Base-by-base conservation (phyloP, 2,113 vertebrate species). In the Pachycephala philippinensis region DNA sequence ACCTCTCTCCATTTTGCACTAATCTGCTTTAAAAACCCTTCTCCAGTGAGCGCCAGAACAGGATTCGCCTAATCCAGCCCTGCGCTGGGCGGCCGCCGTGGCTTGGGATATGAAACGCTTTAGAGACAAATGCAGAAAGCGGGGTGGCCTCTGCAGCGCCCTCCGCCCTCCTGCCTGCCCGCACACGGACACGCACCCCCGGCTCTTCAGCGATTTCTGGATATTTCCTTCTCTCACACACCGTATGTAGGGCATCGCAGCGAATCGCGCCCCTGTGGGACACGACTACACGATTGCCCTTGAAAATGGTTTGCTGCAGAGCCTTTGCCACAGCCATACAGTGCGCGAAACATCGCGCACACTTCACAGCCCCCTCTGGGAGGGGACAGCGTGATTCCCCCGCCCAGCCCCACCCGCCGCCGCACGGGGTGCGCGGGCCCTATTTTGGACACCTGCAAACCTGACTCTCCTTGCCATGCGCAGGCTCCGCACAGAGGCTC, bases 271-370 rank as follows among this genome's bases (percentile, higher is more conserved):
- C 30, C 47, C 28, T 1, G 17, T 3, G 47, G 30, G 50, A 11
- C 3, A 2, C 0, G 9, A 6, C 0, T 9, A 11, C 3, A 2
- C 0, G 9, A 6, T 0, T 9, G 45, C 4, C 56, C 65, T 49
- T 1, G 47, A 5, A 44, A 31, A 16, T 5, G 7, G 6, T 14
- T 22, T 13, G n/a, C 75, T 13, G 79, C 19, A 7, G 37, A 17
- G 60, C 59, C 50, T 8, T 7, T 2, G 54, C 39, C 64, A 9
- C 76, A 7, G 31, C 37, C 37, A 10, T 10, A 39, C 37, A 39
- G 37, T 39, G 37, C 10, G 37, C 10, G 37, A 39, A 39, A 10
- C 54, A 1, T 0, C 8, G 3, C 8, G 0, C n/a, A 5, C 13
- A 0, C 27, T 27, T 27, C 23, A 0, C 69, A 6, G 8, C n/a